These are phyloP conservation scores for Suncus etruscus DNA, from an alignment of 2,113 vertebrate genomes.

Conservation along the genomic window DNA sequence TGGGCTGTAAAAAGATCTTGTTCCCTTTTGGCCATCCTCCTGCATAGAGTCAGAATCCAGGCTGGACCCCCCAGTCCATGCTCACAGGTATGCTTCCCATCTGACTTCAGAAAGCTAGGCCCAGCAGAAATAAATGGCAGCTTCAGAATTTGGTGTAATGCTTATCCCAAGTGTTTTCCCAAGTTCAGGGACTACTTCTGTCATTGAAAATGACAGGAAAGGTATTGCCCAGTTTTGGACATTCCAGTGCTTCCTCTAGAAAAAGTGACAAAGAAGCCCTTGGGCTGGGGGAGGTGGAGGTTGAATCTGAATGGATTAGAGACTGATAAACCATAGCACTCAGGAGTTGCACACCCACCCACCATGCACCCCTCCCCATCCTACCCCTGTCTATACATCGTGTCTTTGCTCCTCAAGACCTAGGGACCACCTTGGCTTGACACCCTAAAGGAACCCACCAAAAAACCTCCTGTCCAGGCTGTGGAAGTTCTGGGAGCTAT, in stretches of 20 bases:
- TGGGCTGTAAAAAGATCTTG: background rate
- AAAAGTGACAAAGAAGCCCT: background rate
- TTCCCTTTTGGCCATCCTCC: background rate
- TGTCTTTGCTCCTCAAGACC: background rate
- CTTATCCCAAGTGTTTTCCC: background rate
- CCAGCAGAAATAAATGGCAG: background rate
- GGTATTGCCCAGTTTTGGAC: background rate
- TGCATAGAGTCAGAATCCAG: too few relatives aligned
- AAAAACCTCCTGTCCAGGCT: background rate
- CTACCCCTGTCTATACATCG: too few relatives aligned
- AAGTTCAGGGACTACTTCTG: background rate
- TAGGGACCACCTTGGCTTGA: too few relatives aligned
- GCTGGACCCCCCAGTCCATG: background rate
- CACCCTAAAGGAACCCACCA: too few relatives aligned
- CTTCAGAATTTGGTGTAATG: background rate
- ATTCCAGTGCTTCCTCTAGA: constrained; percentile 7
- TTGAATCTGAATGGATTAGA: too few relatives aligned
- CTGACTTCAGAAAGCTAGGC: constrained; percentile 4
- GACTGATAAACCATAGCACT: background rate
- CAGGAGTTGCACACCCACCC: too few relatives aligned
- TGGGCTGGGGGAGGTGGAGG: background rate
- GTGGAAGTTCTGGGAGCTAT: background rate
- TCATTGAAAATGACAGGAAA: constrained; percentile 4
- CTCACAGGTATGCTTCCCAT: background rate
- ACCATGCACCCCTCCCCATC: too few relatives aligned